Base-by-base conservation (phyloP, 2,888 invertebrate species). In the Scelioninae gen. 1 region DNA sequence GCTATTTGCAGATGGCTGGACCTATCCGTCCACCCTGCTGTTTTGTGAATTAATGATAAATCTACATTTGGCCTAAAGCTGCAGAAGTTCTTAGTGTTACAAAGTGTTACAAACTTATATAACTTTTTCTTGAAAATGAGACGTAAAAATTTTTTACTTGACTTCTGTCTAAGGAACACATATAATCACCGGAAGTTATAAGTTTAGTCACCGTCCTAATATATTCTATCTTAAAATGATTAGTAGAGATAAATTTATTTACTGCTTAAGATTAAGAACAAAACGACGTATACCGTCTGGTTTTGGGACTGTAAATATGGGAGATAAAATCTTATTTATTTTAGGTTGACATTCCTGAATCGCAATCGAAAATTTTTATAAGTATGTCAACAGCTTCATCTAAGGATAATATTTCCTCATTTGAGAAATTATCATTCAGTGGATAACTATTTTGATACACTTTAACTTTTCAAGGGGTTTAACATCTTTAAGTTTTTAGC, bases 221-320 rank as follows among this genome's bases (percentile, higher is more conserved):
- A 23, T 58, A 38, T 23, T 58, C 58, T 58, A 40, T 40, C 23
- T 58, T 58, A 40, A 58, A 58, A 23, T 58, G 58, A 8, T 16
- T 63, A 45, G 62, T 62, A 31, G 45, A 31, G 13, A 62, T 62
- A 45, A 62, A 62, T 13, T 1, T 8, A 11, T 63, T 63, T 31
- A 49, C 47, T 23, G 23, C 4, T 23, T 23, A 23, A 23, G 23
- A 4, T 23, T 23, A 23, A 23, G 23, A 23, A 23, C 32, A n/a
- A 63, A 63, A 16, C 63, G 47, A 11, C n/a, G 31, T 8, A 45
- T 45, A 45, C 29, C 62, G 31, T 62, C 45, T 1, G 45, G 45
- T 31, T 62, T 62, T 31, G 45, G 62, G 8, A 62, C 62, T 45
- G 62, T 62, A 10, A 62, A 62, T 15, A n/a, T 45, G 7, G 62